Evolutionary conservation across 2,113 vertebrate species (phyloP).

Genomic region (Jaculus jaculus): DNA sequence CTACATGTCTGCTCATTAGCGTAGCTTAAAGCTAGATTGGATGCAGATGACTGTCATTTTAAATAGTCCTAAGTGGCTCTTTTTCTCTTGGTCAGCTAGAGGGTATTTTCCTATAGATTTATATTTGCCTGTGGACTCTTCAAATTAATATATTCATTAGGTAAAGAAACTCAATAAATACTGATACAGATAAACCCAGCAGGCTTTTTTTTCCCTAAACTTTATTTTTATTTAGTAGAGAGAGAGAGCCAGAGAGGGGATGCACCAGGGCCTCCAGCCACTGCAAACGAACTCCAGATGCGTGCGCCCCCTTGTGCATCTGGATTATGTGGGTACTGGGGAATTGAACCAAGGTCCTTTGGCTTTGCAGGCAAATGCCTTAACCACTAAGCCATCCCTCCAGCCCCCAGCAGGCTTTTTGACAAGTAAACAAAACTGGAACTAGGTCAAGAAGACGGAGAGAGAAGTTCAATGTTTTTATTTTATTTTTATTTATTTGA

Average conservation of each 20-base stretch:
- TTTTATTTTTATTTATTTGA: too few relatives aligned
- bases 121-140: background rate
- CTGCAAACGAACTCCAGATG: too few relatives aligned
- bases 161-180: background rate
- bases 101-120: background rate
- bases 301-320: too few relatives aligned
- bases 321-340: too few relatives aligned
- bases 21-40: background rate
- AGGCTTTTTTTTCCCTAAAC: too few relatives aligned
- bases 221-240: too few relatives aligned
- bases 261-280: too few relatives aligned
- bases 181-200: background rate
- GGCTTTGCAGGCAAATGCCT: too few relatives aligned
- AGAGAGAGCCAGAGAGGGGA: too few relatives aligned
- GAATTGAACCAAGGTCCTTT: too few relatives aligned
- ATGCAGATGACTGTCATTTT: background rate
- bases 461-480: background rate
- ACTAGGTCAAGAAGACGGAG: background rate
- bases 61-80: background rate
- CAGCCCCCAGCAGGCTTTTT: too few relatives aligned
- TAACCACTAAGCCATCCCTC: too few relatives aligned
- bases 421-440: background rate
- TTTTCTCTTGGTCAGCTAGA: background rate
- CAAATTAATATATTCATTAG: background rate
- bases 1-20: background rate